Evolutionary conservation across 2,113 vertebrate genomes (phyloP).

Genomic region (Sterna hirundo): DNA sequence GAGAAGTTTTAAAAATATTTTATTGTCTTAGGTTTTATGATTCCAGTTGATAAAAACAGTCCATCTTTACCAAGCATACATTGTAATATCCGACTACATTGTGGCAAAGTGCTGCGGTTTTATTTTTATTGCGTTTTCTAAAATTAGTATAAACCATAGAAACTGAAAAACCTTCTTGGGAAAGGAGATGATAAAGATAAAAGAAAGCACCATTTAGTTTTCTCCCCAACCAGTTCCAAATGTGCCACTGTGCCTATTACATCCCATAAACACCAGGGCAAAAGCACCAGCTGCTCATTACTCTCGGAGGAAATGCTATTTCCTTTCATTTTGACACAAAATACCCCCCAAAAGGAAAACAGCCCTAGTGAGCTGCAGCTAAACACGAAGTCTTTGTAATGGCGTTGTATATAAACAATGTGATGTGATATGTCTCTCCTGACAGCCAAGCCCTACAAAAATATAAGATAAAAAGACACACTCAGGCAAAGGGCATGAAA

Average conservation of each 20-base stretch:
- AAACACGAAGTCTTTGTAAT: slow-evolving; percentile 40
- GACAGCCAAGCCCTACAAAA: slow-evolving; percentile 49
- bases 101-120: slow-evolving; percentile 38
- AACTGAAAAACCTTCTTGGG: slow-evolving; percentile 68
- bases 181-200: slow-evolving; percentile 74
- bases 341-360: slow-evolving; percentile 63
- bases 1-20: slow-evolving; percentile 57
- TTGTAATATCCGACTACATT: slow-evolving; percentile 37
- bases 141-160: slow-evolving; percentile 73
- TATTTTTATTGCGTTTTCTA: slow-evolving; percentile 68
- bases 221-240: slow-evolving; percentile 73
- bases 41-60: slow-evolving; percentile 61
- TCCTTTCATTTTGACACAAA: slow-evolving; percentile 72
- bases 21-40: slow-evolving; percentile 53
- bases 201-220: slow-evolving; percentile 73
- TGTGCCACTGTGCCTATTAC: slow-evolving; percentile 73
- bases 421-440: slow-evolving; percentile 45
- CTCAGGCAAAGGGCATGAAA: slow-evolving; percentile 21
- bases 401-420: slow-evolving; percentile 26
- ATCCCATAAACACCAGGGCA: slow-evolving; percentile 73
- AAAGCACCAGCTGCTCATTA: slow-evolving; percentile 75
- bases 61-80: slow-evolving; percentile 43
- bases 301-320: slow-evolving; percentile 70
- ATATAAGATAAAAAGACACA: slow-evolving; percentile 44
- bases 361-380: slow-evolving; percentile 53